A percentile compares a stretch with the other conserved stretches of the same genome.
Evolutionary conservation across 2,113 vertebrate species (phyloP).

Genomic region (Sigmodon hispidus): DNA sequence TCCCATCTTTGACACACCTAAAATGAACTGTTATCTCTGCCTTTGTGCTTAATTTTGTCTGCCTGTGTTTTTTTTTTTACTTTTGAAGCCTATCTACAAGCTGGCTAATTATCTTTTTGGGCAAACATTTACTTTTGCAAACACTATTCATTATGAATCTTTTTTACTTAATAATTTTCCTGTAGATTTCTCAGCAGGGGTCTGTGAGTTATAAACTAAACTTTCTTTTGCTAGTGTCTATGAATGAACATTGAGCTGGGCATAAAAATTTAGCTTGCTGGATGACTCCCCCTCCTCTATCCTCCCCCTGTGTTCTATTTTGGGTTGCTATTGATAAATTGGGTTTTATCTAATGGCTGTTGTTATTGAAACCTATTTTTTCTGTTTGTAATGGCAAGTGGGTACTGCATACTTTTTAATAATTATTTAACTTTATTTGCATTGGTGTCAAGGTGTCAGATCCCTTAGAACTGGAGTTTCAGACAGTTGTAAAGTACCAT

Average conservation of each 20-base stretch:
- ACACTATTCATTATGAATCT: not conserved
- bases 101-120: not conserved
- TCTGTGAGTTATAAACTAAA: not conserved
- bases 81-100: not conserved
- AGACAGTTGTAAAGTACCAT: not conserved
- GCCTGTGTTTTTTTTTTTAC: not conserved
- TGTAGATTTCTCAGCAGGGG: not conserved
- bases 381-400: not conserved
- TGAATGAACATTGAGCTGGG: not conserved
- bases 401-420: not conserved
- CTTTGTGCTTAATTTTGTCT: not conserved
- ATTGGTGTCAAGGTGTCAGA: not conserved
- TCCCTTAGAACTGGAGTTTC: not conserved
- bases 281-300: not conserved
- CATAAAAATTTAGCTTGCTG: conserved; percentile 16
- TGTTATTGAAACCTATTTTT: not conserved
- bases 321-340: not conserved
- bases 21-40: not conserved
- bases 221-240: not conserved
- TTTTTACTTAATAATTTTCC: not conserved
- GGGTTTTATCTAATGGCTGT: not conserved
- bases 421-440: not conserved
- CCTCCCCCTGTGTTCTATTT: not conserved
- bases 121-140: not conserved
- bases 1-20: not conserved